Base-by-base conservation (phyloP, 2,797 vertebrate genomes). In the Pangasius macronema region DNA sequence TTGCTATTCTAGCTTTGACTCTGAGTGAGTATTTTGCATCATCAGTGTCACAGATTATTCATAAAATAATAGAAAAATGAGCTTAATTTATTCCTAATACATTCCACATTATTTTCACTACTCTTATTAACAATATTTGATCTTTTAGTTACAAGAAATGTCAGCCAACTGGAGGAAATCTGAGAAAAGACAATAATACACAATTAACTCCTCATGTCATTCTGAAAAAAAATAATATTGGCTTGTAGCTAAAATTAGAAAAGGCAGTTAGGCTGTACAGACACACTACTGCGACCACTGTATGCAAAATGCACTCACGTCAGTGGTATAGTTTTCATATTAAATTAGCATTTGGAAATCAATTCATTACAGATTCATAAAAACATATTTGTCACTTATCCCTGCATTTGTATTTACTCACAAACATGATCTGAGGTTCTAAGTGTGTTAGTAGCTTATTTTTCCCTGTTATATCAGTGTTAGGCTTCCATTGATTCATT, bases 401-500 rank as follows among this genome's bases (percentile, higher is more conserved):
- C 33, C 33, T 24, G 13, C 24, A 11, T 61, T 59, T 80, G 36
- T 46, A 42, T 61, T 39, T 81, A 39, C 80, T 65, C 80, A 18
- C 59, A 82, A 30, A 82, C 59, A n/a, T 63, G 22, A 3, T 36
- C 53, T 82, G 24, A 82, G 22, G 36, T 82, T 42, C 36, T 68
- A 42, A 8, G 27, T 68, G 33, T 77, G 49, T 77, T 79, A 33
- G 49, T 57, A 63, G 24, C 18, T 14, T 57, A 77, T 27, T n/a
- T 39, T 72, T 10, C 33, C 33, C 20, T 57, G 53, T 61, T 65
- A 70, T 53, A 76, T 46, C 55, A 87, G 53, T 22, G 49, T 80
- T 76, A 46, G 22, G 30, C 55, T 77, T 75, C 57, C 27, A 63
- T 24, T 87, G 53, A 89, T 70, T 81, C 86, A 90, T 86, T 83